Evolutionary conservation across 2,888 invertebrate genomes (phyloP).

Genomic region (Drosophila aldrichi): DNA sequence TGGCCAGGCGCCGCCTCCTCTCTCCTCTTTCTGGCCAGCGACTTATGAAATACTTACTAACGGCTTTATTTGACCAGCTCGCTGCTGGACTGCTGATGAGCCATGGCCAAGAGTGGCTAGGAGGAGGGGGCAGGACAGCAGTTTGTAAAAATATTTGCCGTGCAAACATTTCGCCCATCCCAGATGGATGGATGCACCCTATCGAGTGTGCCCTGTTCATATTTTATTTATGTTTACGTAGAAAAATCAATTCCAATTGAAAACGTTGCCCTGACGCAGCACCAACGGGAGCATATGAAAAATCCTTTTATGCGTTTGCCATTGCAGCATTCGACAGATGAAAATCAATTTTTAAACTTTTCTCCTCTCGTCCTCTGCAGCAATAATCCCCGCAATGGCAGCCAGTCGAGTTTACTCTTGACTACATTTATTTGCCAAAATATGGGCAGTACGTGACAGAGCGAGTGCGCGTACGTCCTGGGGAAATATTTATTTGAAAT

Average conservation of each 20-base stretch:
- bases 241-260: constrained; percentile 77
- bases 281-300: constrained; percentile 35
- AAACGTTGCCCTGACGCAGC: constrained; percentile 41
- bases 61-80: constrained; percentile 79
- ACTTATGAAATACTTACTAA: constrained; percentile 80
- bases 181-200: constrained; percentile 29
- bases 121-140: constrained; percentile 3
- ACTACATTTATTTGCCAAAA: constrained; percentile 83
- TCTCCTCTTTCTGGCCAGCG: constrained; percentile 33
- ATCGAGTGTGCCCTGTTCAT: constrained; percentile 58
- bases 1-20: constrained; percentile 34
- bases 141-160: constrained; percentile 70
- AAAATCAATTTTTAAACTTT: constrained; percentile 81
- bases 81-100: constrained; percentile 77
- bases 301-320: constrained; percentile 72
- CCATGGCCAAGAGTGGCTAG: no score
- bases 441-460: constrained; percentile 71
- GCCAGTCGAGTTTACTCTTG: constrained; percentile 66
- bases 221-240: constrained; percentile 81
- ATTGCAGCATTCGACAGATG: constrained; percentile 57
- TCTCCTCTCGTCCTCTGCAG: constrained; percentile 10
- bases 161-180: constrained; percentile 37
- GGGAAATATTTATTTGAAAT: constrained; percentile 63
- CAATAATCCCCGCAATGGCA: constrained; percentile 56
- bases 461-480: constrained; percentile 1